Percentiles rank a stretch among this genome's conserved stretches.
Conservation (phyloP, 2,797 vertebrate genomes). For the Rhadinocentrus ornatus region DNA sequence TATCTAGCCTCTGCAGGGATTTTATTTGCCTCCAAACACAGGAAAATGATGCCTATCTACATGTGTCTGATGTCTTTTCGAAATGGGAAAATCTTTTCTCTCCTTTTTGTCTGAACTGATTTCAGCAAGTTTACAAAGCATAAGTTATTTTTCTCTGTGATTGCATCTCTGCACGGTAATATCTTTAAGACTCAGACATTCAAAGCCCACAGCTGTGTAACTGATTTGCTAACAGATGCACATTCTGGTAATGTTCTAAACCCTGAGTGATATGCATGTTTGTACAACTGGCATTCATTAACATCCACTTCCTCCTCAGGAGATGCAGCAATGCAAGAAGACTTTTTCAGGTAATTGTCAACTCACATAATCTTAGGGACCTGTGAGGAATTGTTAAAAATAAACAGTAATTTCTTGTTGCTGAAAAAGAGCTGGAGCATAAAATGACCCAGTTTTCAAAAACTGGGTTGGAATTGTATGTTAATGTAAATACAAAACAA, state of each 20-base stretch:
- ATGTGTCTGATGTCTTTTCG: slow-evolving; percentile 6
- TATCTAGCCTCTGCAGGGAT: slow-evolving; percentile 24
- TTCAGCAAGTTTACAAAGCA: slow-evolving; percentile 5
- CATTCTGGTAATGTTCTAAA: slow-evolving; percentile 48
- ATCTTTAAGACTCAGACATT: slow-evolving; percentile 17
- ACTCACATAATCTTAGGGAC: slow-evolving; percentile 52
- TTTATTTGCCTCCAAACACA: slow-evolving; percentile 13
- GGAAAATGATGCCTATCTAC: slow-evolving; percentile 12
- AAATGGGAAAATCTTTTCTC: slow-evolving; percentile 2
- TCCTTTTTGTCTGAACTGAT: not conserved
- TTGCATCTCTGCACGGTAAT: not conserved
- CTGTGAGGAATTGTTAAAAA: slow-evolving; percentile 69
- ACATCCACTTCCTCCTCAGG: slow-evolving; percentile 75
- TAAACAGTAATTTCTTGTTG: slow-evolving; percentile 64
- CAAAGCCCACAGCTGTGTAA: slow-evolving; percentile 44
- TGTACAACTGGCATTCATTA: slow-evolving; percentile 82
- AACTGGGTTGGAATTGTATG: not conserved
- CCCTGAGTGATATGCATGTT: slow-evolving; percentile 67
- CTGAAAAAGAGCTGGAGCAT: slow-evolving; percentile 48
- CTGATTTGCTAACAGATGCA: slow-evolving; percentile 69
- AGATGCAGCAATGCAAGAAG: slow-evolving; percentile 60
- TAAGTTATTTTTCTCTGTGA: slow-evolving; percentile 15
- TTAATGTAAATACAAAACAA: not conserved
- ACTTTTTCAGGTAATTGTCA: slow-evolving; percentile 76
- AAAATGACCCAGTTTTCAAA: not conserved